phyloP scores from a whole-genome alignment of 2,113 vertebrate genomes.

The Seriola quinqueradiata region DNA sequence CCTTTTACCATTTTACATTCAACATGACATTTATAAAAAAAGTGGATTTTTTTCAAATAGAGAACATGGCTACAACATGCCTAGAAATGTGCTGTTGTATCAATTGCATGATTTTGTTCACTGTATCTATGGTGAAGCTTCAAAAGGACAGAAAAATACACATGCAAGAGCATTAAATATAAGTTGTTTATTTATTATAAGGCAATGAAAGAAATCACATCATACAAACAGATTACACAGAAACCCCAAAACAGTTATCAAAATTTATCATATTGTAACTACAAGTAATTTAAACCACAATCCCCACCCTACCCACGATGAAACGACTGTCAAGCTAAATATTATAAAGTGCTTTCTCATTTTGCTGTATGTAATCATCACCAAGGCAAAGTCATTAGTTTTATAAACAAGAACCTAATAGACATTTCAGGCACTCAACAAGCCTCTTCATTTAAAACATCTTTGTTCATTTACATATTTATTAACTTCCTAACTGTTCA shows the following conservation, averaged over 20 bases:
- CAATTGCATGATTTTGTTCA: neutral
- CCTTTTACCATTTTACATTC: neutral
- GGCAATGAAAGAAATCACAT: constrained; percentile 68
- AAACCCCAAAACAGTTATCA: constrained; percentile 64
- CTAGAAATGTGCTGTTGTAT: neutral
- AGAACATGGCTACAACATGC: neutral
- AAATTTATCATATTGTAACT: constrained; percentile 44
- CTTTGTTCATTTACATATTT: neutral
- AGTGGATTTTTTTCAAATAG: neutral
- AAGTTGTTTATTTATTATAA: constrained; percentile 69
- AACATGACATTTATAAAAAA: neutral
- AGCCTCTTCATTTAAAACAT: constrained; percentile 28
- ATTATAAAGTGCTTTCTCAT: constrained; percentile 75
- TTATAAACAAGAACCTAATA: constrained; percentile 24
- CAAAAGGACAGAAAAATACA: neutral
- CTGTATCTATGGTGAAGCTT: neutral
- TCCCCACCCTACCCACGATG: neutral
- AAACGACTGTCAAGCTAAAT: constrained; percentile 51
- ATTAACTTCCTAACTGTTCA: neutral
- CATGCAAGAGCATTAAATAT: constrained; percentile 7
- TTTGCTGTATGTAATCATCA: constrained; percentile 43
- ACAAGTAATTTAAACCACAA: constrained; percentile 27
- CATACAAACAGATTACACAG: constrained; percentile 70
- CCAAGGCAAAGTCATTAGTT: constrained; percentile 50
- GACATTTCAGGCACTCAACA: constrained; percentile 61